Percentiles rank a stretch among this genome's conserved stretches.
These are phyloP conservation scores for Bombus waltoni DNA, from an alignment of 1,140 invertebrate species.

Conservation along the genomic window DNA sequence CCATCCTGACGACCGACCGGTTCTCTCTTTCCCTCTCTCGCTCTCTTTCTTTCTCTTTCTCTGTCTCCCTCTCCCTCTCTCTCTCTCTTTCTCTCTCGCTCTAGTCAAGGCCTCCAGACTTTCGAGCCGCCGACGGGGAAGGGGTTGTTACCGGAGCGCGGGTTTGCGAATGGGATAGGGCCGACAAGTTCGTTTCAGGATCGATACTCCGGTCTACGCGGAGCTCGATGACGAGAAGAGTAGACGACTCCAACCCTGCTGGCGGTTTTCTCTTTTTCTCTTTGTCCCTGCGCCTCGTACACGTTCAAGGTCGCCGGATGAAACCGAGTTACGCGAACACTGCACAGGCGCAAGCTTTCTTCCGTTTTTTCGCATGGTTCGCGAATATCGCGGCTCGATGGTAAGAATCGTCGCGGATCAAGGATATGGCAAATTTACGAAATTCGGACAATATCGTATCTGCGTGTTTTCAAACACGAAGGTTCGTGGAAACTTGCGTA, in stretches of 20 bases:
- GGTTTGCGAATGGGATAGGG: constrained; percentile 36
- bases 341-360: constrained; percentile 7
- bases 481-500: too few relatives aligned
- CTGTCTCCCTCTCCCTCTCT: too few relatives aligned
- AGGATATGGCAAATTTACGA: too few relatives aligned
- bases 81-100: background rate
- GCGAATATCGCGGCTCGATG: background rate
- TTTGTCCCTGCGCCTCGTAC: background rate
- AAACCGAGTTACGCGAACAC: constrained; percentile 16
- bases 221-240: background rate
- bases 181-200: constrained; percentile 30
- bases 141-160: constrained; percentile 35
- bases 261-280: background rate
- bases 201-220: constrained; percentile 56
- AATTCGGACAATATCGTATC: too few relatives aligned
- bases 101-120: constrained; percentile 54
- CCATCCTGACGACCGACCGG: background rate
- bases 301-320: constrained; percentile 34
- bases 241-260: background rate
- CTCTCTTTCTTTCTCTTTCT: too few relatives aligned
- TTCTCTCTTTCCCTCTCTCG: background rate
- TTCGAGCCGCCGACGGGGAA: constrained; percentile 46
- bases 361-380: background rate
- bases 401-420: too few relatives aligned
- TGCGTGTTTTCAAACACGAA: too few relatives aligned